Evolutionary conservation across 2,888 invertebrate species (phyloP), one percentile per base, ranked within the genome.

Genomic region (Gastracanthus pulcherrimus): DNA sequence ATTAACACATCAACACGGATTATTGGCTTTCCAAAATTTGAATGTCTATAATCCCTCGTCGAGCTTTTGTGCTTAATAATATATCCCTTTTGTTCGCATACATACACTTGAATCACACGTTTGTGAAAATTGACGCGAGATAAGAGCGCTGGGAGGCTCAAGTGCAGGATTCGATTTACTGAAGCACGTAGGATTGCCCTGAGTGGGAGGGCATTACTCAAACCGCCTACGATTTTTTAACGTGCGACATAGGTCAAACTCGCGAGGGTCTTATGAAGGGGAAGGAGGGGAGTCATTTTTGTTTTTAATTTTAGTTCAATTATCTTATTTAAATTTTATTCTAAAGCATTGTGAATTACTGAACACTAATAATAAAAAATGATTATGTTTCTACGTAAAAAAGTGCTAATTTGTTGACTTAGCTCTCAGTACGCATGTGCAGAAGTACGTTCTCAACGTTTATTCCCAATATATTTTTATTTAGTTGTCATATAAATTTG

Each of bases 111-210:
- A 9, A 9, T 9, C 26, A 4, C 5, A 4, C 36, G 71, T 29
- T 60, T 31, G 64, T 31, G 76, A 51, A 67, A 55, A 67, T 76
- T 67, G 76, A 76, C 67, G 41, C 2, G 26, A 48, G 60, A 77
- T 62, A 62, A 70, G 45, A n/a, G 38, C 70, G 45, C 23, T 13
- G 72, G 60, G 31, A n/a, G 31, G 38, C 26, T 70, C 62, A 70
- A 77, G 76, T 77, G 60, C 48, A 48, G 55, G 69, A 77, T 58
- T 77, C 60, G 69, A 70, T 77, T 77, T 70, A 16, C 60, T 31
- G 60, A 69, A 76, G 58, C 67, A 58, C 67, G 34, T 11, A 60
- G 69, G 62, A n/a, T 70, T 45, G 16, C 34, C n/a, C 38, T 13
- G 16, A 38, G 23, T n/a, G 4, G 31, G 23, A 11, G 16, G 31